Evolutionary conservation across 1,140 invertebrate genomes (phyloP).

Genomic region (Drosophila leontia): DNA sequence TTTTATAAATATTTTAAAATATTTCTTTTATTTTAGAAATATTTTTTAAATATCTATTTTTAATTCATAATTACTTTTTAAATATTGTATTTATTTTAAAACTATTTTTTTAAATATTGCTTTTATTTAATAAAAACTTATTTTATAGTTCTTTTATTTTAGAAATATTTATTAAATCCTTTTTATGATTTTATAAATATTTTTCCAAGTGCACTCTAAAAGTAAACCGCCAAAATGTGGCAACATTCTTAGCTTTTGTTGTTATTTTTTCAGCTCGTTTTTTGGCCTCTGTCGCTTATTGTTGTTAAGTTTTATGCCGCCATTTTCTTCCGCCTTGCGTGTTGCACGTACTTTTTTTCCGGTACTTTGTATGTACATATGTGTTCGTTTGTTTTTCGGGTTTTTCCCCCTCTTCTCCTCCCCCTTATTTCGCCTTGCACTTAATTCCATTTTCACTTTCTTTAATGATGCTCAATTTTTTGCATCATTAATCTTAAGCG

Average conservation of each 20-base stretch:
- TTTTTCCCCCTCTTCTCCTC: not conserved
- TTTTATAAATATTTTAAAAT: too few relatives aligned
- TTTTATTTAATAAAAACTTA: too few relatives aligned
- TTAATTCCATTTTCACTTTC: conserved; percentile 82
- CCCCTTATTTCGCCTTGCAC: conserved; percentile 44
- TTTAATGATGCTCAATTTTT: conserved; percentile 81
- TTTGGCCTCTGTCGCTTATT: conserved; percentile 63
- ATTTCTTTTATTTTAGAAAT: too few relatives aligned
- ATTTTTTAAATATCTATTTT: too few relatives aligned
- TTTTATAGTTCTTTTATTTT: too few relatives aligned
- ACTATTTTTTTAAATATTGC: too few relatives aligned
- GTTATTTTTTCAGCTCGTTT: conserved; percentile 57
- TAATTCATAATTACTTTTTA: too few relatives aligned
- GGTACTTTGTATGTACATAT: not conserved
- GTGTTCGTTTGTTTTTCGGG: not conserved
- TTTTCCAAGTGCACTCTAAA: conserved; percentile 6
- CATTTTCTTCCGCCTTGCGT: conserved; percentile 73
- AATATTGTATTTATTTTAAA: too few relatives aligned
- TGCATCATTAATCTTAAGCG: conserved; percentile 81
- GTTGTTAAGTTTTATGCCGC: conserved; percentile 78
- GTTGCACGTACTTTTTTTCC: conserved; percentile 49
- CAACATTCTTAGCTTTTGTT: conserved; percentile 7
- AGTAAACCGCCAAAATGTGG: conserved; percentile 23
- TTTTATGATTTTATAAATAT: not conserved
- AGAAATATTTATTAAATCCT: not conserved